Evolutionary conservation across 1,140 invertebrate genomes (phyloP).

Genomic region (Drosophila rhopaloa): DNA sequence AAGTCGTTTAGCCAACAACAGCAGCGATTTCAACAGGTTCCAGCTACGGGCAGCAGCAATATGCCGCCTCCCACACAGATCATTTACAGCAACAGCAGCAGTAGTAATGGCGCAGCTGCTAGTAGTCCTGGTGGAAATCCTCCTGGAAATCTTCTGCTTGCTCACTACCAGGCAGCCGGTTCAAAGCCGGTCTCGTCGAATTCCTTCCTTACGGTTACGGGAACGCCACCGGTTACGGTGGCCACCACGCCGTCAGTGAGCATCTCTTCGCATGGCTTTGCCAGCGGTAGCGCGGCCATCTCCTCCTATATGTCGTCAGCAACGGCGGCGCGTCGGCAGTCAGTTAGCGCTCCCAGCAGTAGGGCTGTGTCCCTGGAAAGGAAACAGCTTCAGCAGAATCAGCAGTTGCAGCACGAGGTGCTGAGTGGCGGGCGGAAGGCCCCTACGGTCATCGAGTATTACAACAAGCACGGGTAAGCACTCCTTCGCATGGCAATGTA

Average conservation of each 20-base stretch:
- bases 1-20: constrained; percentile 82
- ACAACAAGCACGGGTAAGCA: constrained; percentile 66
- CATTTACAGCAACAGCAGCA: constrained; percentile 54
- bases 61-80: constrained; percentile 68
- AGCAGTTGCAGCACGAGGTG: constrained; percentile 34
- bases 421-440: constrained; percentile 42
- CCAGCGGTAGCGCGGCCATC: constrained; percentile 63
- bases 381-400: constrained; percentile 62
- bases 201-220: constrained; percentile 42
- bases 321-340: constrained; percentile 66
- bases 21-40: constrained; percentile 80
- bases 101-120: constrained; percentile 28
- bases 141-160: constrained; percentile 51
- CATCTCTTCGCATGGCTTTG: constrained; percentile 72
- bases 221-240: constrained; percentile 44
- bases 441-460: constrained; percentile 68
- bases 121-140: constrained; percentile 13
- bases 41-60: constrained; percentile 52
- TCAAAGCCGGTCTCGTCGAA: constrained; percentile 38
- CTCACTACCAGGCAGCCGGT: constrained; percentile 54
- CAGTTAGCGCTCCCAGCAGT: constrained; percentile 74
- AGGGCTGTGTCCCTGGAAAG: constrained; percentile 74
- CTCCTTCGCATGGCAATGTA: background rate
- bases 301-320: constrained; percentile 66
- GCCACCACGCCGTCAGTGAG: constrained; percentile 62